These are phyloP conservation scores for Erebia aethiops DNA, from an alignment of 2,888 invertebrate genomes.

Conservation along the genomic window DNA sequence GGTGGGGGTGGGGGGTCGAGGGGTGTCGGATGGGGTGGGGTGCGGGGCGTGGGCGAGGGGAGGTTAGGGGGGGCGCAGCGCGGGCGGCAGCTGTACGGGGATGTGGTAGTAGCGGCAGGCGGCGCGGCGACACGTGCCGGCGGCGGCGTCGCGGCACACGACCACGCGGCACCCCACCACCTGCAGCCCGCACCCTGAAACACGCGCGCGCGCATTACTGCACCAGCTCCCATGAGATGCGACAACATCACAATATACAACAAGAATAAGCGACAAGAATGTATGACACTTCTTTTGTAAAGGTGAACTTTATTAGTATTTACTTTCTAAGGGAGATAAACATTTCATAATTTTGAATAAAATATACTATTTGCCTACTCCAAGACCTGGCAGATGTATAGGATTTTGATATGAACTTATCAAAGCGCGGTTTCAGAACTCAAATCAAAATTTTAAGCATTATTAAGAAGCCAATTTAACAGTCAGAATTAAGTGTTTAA, in stretches of 20 bases:
- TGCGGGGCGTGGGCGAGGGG: conserved; percentile 39
- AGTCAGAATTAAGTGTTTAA: not conserved
- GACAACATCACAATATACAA: not conserved
- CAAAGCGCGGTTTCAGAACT: not conserved
- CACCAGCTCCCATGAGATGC: not conserved
- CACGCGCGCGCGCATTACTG: conserved; percentile 29
- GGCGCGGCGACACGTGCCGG: conserved; percentile 95
- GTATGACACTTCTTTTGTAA: conserved; percentile 15
- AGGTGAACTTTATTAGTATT: not conserved
- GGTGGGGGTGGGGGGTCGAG: conserved; percentile 63
- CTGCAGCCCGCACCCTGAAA: conserved; percentile 96
- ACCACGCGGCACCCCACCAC: conserved; percentile 97
- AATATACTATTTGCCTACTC: not conserved
- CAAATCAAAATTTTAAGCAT: not conserved
- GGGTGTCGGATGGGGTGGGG: conserved; percentile 47
- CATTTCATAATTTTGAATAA: not conserved
- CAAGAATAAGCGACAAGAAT: conserved; percentile 15
- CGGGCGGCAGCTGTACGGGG: conserved; percentile 94
- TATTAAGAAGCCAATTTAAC: not conserved
- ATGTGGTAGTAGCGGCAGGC: conserved; percentile 99
- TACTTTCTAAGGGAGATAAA: not conserved
- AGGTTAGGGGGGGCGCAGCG: conserved; percentile 81
- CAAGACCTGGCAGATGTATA: not conserved
- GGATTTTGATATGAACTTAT: not conserved
- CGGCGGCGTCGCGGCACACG: conserved; percentile 97